Evolutionary conservation across 2,113 vertebrate species (phyloP), one percentile per base, ranked within the genome.

Genomic region (Osmerus eperlanus): DNA sequence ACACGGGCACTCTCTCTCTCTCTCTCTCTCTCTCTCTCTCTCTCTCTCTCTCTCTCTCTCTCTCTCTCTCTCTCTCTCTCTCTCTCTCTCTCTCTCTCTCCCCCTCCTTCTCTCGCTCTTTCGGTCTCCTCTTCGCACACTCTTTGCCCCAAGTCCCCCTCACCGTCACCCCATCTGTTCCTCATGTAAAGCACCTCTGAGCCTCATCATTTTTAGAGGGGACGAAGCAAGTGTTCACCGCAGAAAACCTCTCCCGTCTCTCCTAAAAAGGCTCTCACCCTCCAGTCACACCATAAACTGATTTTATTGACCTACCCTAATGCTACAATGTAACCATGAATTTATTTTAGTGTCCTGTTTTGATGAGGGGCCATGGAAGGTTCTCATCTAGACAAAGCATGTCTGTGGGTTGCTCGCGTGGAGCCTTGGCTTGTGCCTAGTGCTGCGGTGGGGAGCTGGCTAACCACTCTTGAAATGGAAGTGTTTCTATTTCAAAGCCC

Each of bases 121-220:
- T 41, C 76, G 84, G 71, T 68, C 61, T 12, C 53, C 71, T 79
- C 80, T 71, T 77, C 76, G 78, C 75, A 77, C 76, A 63, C 78
- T 59, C 56, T 47, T 67, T 73, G 77, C 78, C 83, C 71, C 5
- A 60, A 68, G 75, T 79, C 78, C 79, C 75, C 81, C 63, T 82
- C 79, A 64, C 85, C 69, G 73, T 32, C 79, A 51, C 78, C 82
- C 86, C 86, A 87, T 87, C 85, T 90, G 87, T 73, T 82, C 79
- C 70, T 68, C 68, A 81, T 84, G 85, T 84, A 79, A 89, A 84
- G 82, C 86, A 80, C 82, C 83, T 82, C 67, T 69, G 87, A 25
- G 71, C 73, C 80, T 84, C 76, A 78, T 81, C 75, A 77, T 70
- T 81, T 83, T 54, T 36, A 4, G 69, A 75, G 41, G 62, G 75